phyloP scores from a whole-genome alignment of 2,113 vertebrate species.

The Boulengerochromis microlepis region DNA sequence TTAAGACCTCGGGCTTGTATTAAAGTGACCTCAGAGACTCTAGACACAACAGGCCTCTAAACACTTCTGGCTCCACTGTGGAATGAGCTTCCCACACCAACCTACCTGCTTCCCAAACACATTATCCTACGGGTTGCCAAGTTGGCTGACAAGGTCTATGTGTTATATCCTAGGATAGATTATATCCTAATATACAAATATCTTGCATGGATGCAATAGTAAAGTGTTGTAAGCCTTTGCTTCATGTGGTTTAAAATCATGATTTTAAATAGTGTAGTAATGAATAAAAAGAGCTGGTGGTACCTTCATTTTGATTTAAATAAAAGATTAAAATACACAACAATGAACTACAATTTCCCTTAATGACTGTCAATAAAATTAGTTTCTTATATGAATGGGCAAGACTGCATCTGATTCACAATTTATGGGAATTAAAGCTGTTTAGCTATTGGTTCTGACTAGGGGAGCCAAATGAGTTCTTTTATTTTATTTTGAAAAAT shows the following conservation, averaged over 20 bases:
- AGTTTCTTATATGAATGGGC: slow-evolving; percentile 29
- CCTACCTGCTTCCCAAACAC: background rate
- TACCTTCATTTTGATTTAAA: background rate
- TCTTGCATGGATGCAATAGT: background rate
- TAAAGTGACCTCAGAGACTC: slow-evolving; percentile 60
- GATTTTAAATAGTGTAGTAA: slow-evolving; percentile 13
- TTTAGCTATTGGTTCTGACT: background rate
- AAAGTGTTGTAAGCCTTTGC: background rate
- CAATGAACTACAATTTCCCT: slow-evolving; percentile 43
- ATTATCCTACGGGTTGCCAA: background rate
- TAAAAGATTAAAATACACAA: background rate
- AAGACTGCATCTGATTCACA: slow-evolving; percentile 23
- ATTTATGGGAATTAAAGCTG: slow-evolving; percentile 7
- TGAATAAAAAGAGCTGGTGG: slow-evolving; percentile 23
- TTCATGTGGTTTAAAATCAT: slow-evolving; percentile 3
- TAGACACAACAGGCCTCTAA: slow-evolving; percentile 63
- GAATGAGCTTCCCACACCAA: slow-evolving; percentile 57
- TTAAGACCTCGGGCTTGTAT: slow-evolving; percentile 54
- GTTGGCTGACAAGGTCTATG: background rate
- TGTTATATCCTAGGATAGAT: background rate
- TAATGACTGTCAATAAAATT: slow-evolving; percentile 31
- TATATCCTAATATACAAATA: background rate
- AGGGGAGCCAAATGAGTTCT: background rate
- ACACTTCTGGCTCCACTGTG: slow-evolving; percentile 56
- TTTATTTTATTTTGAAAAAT: background rate